Base-by-base conservation (phyloP, 2,797 vertebrate genomes). In the Amphiprion clarkii region DNA sequence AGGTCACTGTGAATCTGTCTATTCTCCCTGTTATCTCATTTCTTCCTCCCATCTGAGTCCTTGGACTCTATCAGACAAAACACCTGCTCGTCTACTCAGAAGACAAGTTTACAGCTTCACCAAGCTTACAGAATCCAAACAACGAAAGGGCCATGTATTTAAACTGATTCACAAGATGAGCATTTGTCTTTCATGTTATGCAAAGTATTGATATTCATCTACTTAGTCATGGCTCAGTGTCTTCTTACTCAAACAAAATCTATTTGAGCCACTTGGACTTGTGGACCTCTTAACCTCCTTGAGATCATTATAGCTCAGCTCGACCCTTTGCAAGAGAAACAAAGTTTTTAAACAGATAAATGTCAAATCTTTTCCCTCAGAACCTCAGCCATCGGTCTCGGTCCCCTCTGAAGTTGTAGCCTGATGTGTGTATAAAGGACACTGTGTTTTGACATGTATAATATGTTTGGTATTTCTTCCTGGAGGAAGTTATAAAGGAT, bases 61-160 rank as follows among this genome's bases (percentile, higher is more conserved):
- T 94, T 94, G 93, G 72, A 74, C 57, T 54, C 40, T 80, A 88
- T 87, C 88, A 91, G 88, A 90, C 88, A 74, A 89, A 91, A 92
- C 85, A 92, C 82, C 87, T 85, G 76, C 74, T 59, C 19, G 60
- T 81, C 67, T 56, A 49, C 17, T 10, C 55, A 71, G 59, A 78
- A 33, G 52, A 48, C 64, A 51, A 62, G 31, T 59, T 62, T 62
- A 66, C 13, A 39, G 56, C 39, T 42, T 76, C 52, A 76, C 58
- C 23, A 40, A 36, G 31, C 66, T 64, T 71, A 19, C 12, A 64
- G 17, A 80, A 52, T 79, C 25, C 21, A 79, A 81, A 82, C 52
- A 75, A 39, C 17, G 7, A 42, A 42, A 49, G 12, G 19, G 21
- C 17, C 69, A n/a, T n/a, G 49, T 1, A 16, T 29, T 7, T 2